Evolutionary conservation across 2,113 vertebrate genomes (phyloP).

Genomic region (Mohoua ochrocephala): DNA sequence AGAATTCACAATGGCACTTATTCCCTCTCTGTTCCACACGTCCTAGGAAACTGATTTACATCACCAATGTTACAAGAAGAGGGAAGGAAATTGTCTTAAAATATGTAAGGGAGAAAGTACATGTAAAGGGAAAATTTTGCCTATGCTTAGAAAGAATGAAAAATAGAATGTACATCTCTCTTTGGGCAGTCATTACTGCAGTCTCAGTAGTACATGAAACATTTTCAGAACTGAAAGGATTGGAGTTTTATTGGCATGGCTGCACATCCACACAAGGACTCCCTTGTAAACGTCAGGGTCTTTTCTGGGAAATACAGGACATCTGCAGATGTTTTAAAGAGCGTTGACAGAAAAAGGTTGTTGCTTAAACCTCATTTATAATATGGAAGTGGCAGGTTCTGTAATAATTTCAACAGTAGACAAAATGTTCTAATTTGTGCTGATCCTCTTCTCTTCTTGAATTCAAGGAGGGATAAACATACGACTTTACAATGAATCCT

Average conservation of each 20-base stretch:
- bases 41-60: not conserved
- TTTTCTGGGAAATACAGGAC: not conserved
- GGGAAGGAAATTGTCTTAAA: not conserved
- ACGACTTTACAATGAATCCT: not conserved
- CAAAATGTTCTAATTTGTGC: not conserved
- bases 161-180: not conserved
- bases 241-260: not conserved
- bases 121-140: not conserved
- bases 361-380: not conserved
- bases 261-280: not conserved
- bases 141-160: not conserved
- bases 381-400: not conserved
- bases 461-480: not conserved
- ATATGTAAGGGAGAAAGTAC: not conserved
- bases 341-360: not conserved
- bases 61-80: not conserved
- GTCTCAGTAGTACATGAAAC: not conserved
- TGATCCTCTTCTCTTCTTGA: not conserved
- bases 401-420: not conserved
- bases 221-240: not conserved
- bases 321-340: constrained; percentile 1
- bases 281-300: not conserved
- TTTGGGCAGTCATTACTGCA: not conserved
- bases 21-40: not conserved
- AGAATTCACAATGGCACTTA: not conserved